phyloP scores from a whole-genome alignment of 2,888 invertebrate species.

The Branchellion lobata region DNA sequence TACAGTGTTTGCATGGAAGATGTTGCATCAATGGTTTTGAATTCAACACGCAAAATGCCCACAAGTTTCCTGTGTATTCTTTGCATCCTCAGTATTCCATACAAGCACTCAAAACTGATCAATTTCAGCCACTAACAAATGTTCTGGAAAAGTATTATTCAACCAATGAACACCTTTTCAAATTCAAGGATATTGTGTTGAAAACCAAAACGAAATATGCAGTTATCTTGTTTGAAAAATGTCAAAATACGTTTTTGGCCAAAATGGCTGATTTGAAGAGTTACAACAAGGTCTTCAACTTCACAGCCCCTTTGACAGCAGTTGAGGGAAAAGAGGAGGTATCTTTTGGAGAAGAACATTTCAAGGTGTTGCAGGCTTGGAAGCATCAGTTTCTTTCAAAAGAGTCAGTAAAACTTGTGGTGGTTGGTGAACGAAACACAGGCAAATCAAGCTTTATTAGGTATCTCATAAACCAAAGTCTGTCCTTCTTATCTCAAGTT shows the following conservation, averaged over 20 bases:
- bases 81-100: neutral
- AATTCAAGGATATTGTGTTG: neutral
- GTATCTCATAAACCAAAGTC: neutral
- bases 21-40: constrained; percentile 3
- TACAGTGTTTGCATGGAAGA: neutral
- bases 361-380: neutral
- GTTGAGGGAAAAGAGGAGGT: neutral
- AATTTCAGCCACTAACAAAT: no score
- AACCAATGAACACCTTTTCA: neutral
- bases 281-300: neutral
- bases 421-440: neutral
- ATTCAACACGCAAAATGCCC: neutral
- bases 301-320: neutral
- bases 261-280: neutral
- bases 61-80: neutral
- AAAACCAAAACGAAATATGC: neutral
- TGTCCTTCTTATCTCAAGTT: neutral
- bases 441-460: neutral
- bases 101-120: neutral
- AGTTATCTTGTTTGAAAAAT: neutral
- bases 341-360: neutral
- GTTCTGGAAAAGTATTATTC: neutral
- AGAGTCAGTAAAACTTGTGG: neutral
- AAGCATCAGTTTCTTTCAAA: neutral
- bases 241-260: neutral